Evolutionary conservation across 2,113 vertebrate species (phyloP), one percentile per base, ranked within the genome.

Genomic region (Sterrhoptilus dennistouni): DNA sequence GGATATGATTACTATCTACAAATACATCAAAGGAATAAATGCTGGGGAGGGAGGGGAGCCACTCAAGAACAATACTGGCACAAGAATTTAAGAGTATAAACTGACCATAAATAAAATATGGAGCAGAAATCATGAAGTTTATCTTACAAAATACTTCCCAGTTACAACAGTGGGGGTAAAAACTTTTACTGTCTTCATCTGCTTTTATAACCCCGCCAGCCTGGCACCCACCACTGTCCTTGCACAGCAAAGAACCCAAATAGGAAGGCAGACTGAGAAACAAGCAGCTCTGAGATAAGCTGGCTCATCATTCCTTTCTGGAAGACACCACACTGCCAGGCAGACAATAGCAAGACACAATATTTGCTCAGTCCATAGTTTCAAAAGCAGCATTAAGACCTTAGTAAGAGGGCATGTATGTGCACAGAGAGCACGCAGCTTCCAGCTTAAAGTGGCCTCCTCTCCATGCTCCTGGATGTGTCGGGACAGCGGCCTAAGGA

Each of bases 21-120:
- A 78, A 89, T 5, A 96, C 94, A 89, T 92, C 94, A 96, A 96
- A 97, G 83, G 77, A 84, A 40, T 63, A 90, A 93, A 81, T 12
- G 68, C 76, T 89, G 76, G 52, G 72, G 47, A 90, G 72, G 91
- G 77, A 97, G 36, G 68, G 83, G 83, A 89, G 53, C 91, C 64
- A 47, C 52, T 82, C 74, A 35, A 95, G 93, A 96, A 96, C 96
- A 97, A 96, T 94, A 91, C 74, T 95, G 91, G 94, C 93, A 96
- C 74, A 61, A 82, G 22, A 42, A 42, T 79, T 75, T 64, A 82
- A 79, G 45, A 89, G 53, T 23, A 87, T 82, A 82, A 95, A 95
- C 77, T 57, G 57, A 33, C 53, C 61, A 57, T 61, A 92, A 95
- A 95, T 89, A 95, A 95, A 74, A 84, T 42, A 79, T 8, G 52